Conservation (phyloP, 2,888 invertebrate genomes). For the Leptodirus hochenwartii region DNA sequence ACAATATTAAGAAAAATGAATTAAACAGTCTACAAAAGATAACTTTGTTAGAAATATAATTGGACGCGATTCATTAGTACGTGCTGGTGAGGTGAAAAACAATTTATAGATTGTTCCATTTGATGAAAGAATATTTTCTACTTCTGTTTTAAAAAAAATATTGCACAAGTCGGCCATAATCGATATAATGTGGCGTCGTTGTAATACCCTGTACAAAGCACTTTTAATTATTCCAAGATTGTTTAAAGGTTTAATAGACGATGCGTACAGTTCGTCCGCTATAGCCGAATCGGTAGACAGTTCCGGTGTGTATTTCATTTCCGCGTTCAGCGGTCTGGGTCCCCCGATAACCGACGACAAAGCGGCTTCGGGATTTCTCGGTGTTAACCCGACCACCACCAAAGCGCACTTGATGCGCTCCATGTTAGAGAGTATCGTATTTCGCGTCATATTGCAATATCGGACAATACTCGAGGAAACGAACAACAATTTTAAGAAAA, state of each 20-base stretch:
- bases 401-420: constrained; percentile 68
- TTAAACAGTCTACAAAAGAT: too few relatives aligned
- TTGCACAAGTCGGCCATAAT: too few relatives aligned
- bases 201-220: not conserved
- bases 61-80: too few relatives aligned
- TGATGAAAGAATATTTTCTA: too few relatives aligned
- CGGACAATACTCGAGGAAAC: constrained; percentile 48
- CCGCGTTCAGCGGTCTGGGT: constrained; percentile 77
- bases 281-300: constrained; percentile 54
- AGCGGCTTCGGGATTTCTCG: constrained; percentile 72
- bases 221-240: not conserved
- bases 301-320: constrained; percentile 71
- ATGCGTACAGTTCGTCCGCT: constrained; percentile 43
- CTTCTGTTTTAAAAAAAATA: too few relatives aligned
- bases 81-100: too few relatives aligned
- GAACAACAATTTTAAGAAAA: constrained; percentile 12
- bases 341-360: constrained; percentile 76
- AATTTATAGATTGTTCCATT: too few relatives aligned
- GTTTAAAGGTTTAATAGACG: constrained; percentile 39
- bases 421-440: constrained; percentile 71
- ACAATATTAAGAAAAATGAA: too few relatives aligned
- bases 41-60: too few relatives aligned
- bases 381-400: constrained; percentile 51
- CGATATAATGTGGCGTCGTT: too few relatives aligned
- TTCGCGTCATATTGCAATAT: constrained; percentile 61